Conservation (phyloP, 92 coral and sea anemone genomes). For the Porites lobata region DNA sequence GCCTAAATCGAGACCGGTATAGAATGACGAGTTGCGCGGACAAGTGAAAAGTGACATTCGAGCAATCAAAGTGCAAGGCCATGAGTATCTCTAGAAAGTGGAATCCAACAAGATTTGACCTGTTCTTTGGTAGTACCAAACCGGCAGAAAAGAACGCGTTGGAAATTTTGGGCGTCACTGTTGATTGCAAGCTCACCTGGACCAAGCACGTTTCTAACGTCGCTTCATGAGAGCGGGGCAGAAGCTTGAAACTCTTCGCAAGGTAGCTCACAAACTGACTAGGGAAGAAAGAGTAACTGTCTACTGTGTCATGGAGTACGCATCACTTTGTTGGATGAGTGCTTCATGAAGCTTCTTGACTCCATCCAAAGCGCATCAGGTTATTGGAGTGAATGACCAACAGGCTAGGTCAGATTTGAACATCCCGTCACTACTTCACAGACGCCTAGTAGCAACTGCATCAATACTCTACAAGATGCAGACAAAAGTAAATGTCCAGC, state of each 20-base stretch:
- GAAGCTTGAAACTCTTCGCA: constrained; percentile 4
- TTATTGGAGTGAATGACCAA: neutral
- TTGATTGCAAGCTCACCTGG: constrained; percentile 9
- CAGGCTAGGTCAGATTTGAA: neutral
- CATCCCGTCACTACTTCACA: neutral
- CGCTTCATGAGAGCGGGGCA: neutral
- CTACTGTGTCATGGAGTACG: constrained; percentile 1
- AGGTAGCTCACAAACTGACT: constrained; percentile 4
- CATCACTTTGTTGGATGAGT: neutral
- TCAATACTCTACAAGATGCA: constrained; percentile 3
- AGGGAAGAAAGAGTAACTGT: constrained; percentile 4
- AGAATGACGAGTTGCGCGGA: constrained; percentile 3
- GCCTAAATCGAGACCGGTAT: constrained; percentile 3
- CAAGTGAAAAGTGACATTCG: constrained; percentile 17
- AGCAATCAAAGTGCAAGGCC: constrained; percentile 19
- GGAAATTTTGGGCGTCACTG: constrained; percentile 8
- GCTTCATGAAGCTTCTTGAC: neutral
- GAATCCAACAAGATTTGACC: neutral
- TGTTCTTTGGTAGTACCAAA: neutral
- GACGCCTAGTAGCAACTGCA: neutral
- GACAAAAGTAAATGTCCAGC: neutral
- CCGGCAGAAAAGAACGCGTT: neutral
- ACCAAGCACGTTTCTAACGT: constrained; percentile 9
- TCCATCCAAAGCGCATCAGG: neutral
- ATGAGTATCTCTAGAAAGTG: constrained; percentile 17